phyloP scores from a whole-genome alignment of 2,797 vertebrate genomes.

The Hipposideros larvatus region DNA sequence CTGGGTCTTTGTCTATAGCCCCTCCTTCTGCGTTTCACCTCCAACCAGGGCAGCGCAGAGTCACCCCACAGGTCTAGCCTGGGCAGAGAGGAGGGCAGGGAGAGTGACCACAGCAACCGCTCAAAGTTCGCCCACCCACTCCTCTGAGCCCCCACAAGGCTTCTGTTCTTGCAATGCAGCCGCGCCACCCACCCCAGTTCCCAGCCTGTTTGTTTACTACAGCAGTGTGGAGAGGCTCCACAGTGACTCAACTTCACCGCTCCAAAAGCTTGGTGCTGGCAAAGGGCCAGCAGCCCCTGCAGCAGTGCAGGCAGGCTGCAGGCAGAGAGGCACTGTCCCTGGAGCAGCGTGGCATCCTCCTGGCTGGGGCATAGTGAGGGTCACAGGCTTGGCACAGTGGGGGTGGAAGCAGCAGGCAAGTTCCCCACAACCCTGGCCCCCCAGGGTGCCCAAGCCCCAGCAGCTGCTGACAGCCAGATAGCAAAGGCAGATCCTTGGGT shows the following conservation, averaged over 20 bases:
- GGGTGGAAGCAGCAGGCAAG: neutral
- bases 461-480: conserved; percentile 8
- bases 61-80: neutral
- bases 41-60: neutral
- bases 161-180: rapidly evolving
- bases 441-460: neutral
- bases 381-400: neutral
- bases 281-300: conserved; percentile 8
- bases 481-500: neutral
- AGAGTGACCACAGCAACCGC: neutral
- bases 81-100: no score
- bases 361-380: neutral
- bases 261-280: neutral
- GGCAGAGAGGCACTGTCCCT: neutral
- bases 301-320: neutral
- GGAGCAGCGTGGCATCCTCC: neutral
- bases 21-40: neutral
- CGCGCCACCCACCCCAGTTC: neutral
- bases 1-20: neutral
- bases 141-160: neutral
- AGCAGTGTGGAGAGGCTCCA: neutral
- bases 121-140: neutral
- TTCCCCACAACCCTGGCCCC: neutral
- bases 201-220: conserved; percentile 47
- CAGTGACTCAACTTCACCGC: neutral